Evolutionary conservation across 1,140 invertebrate species (phyloP).

Genomic region (Heliconius hermathena): DNA sequence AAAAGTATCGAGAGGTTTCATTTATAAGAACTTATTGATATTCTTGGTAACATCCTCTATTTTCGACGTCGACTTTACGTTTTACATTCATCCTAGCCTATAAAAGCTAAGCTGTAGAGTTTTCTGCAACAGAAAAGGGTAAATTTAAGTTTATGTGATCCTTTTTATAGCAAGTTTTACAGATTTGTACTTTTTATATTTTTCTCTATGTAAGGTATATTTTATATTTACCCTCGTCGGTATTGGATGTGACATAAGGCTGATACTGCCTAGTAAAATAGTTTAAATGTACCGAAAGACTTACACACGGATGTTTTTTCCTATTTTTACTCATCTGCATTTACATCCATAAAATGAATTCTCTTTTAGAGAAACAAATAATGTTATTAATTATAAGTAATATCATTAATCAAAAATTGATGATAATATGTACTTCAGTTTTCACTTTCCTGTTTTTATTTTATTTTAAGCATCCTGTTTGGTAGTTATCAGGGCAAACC

Average conservation of each 20-base stretch:
- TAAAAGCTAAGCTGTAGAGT: neutral
- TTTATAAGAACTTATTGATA: neutral
- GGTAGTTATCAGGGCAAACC: too few species aligned
- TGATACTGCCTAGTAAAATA: neutral
- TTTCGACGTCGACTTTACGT: neutral
- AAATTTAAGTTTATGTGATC: constrained; percentile 2
- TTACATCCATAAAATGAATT: too few species aligned
- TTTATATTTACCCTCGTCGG: neutral
- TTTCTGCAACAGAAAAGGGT: neutral
- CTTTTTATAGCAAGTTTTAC: neutral
- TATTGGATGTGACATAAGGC: neutral
- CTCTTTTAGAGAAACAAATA: too few species aligned
- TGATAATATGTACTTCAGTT: too few species aligned
- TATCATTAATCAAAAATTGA: too few species aligned
- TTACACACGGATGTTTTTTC: too few species aligned
- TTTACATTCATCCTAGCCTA: neutral
- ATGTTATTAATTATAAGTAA: too few species aligned
- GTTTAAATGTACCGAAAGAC: too few species aligned
- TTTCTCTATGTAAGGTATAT: neutral
- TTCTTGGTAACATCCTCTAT: neutral
- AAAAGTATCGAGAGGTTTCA: too few species aligned
- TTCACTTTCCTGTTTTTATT: too few species aligned
- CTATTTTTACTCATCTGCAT: too few species aligned
- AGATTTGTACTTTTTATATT: neutral
- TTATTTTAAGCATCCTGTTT: too few species aligned